phyloP scores from a whole-genome alignment of 2,797 vertebrate species.

The Xiphorhynchus erythropygius region DNA sequence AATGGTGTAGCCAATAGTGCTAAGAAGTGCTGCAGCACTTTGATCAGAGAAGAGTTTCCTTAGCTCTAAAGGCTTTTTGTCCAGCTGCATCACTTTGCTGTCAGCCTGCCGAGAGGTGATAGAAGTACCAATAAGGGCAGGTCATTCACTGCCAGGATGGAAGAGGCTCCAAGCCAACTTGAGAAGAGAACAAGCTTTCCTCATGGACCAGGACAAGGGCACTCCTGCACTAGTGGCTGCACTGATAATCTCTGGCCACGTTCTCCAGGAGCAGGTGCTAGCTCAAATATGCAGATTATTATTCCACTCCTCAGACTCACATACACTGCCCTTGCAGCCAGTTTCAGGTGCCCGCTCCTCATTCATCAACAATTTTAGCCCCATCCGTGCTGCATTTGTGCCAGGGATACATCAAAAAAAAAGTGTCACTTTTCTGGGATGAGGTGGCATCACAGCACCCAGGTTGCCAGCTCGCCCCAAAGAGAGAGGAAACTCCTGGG shows the following conservation, averaged over 20 bases:
- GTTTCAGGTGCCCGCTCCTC: background rate
- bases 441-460: accelerated
- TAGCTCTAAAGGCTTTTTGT: background rate
- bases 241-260: accelerated
- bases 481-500: background rate
- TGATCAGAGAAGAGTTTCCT: background rate
- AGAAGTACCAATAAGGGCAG: background rate
- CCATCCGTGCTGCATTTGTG: background rate
- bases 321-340: background rate
- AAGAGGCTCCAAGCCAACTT: background rate
- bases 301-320: background rate
- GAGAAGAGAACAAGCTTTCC: background rate
- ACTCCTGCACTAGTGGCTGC: background rate
- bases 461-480: accelerated
- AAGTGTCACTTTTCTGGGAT: background rate
- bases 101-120: background rate
- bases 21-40: background rate
- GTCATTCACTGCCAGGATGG: background rate
- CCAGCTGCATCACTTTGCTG: background rate
- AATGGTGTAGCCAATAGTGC: background rate
- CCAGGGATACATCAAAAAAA: background rate
- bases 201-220: background rate
- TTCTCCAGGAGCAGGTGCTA: background rate
- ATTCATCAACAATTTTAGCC: background rate
- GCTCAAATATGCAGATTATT: background rate